These are phyloP conservation scores for Scomber colias DNA, from an alignment of 2,113 vertebrate genomes.

Conservation along the genomic window DNA sequence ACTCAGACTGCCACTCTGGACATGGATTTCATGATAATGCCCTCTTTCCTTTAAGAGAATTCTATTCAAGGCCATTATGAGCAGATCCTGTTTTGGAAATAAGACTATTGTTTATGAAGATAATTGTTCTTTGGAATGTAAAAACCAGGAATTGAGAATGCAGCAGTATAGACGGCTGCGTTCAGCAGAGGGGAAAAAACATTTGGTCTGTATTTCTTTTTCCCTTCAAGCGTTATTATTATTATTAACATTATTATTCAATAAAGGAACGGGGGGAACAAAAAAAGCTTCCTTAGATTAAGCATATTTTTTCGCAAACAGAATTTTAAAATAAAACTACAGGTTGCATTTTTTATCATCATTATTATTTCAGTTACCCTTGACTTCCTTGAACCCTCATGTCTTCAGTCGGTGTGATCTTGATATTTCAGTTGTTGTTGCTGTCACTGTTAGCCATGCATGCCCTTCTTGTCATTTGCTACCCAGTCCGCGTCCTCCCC, in stretches of 20 bases:
- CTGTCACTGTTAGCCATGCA: constrained; percentile 67
- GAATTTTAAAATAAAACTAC: constrained; percentile 38
- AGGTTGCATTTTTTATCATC: constrained; percentile 52
- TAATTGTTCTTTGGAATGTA: constrained; percentile 72
- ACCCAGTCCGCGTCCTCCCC: not conserved
- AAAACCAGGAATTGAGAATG: constrained; percentile 33
- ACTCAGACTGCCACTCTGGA: constrained; percentile 57
- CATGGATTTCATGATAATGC: constrained; percentile 64
- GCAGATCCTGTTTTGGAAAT: constrained; percentile 74
- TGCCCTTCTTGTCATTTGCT: constrained; percentile 72
- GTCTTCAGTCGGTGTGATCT: constrained; percentile 37
- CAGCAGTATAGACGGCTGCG: constrained; percentile 15
- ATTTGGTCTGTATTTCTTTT: constrained; percentile 69
- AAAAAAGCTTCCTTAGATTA: constrained; percentile 30
- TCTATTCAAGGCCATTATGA: constrained; percentile 50
- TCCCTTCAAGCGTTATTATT: constrained; percentile 68
- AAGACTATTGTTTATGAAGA: constrained; percentile 47
- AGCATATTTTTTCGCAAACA: constrained; percentile 35
- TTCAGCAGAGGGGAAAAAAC: constrained; percentile 62
- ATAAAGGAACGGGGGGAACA: constrained; percentile 31
- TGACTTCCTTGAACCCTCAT: constrained; percentile 31
- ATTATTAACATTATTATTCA: constrained; percentile 67
- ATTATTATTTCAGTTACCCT: constrained; percentile 63
- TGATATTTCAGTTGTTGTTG: constrained; percentile 50
- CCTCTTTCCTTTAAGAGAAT: constrained; percentile 57